phyloP scores from a whole-genome alignment of 2,888 invertebrate species.

The Mechanitis mazaeus region DNA sequence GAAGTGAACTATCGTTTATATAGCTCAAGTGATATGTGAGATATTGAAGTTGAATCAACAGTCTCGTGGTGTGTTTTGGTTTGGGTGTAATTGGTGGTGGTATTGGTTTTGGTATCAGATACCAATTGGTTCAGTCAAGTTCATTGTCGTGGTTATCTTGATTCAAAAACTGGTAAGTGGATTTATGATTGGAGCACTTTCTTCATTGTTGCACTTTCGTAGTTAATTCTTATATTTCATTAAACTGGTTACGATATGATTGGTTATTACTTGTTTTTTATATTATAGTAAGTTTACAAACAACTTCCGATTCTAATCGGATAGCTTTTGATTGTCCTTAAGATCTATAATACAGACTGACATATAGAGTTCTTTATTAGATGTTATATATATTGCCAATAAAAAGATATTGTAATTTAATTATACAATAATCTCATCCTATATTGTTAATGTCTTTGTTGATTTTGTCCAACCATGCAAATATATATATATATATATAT shows the following conservation, averaged over 20 bases:
- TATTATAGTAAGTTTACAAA: background rate
- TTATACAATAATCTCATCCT: no score
- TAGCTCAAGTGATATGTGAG: conserved; percentile 19
- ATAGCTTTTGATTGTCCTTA: background rate
- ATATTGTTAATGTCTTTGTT: no score
- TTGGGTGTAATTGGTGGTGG: conserved; percentile 55
- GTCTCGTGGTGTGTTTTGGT: conserved; percentile 42
- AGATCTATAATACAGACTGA: background rate
- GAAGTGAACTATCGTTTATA: conserved; percentile 24
- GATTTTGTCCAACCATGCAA: no score
- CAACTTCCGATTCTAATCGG: background rate
- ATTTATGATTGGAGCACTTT: conserved; percentile 38
- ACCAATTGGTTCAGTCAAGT: conserved; percentile 58
- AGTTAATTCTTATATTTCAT: conserved; percentile 15
- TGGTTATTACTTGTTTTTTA: background rate
- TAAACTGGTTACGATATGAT: conserved; percentile 2
- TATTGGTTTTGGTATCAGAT: conserved; percentile 42
- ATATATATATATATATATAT: no score
- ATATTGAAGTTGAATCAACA: conserved; percentile 35
- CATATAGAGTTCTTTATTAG: background rate
- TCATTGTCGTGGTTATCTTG: conserved; percentile 61
- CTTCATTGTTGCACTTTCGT: conserved; percentile 43
- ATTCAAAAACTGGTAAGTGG: conserved; percentile 61
- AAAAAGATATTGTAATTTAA: no score
- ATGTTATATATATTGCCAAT: background rate